A percentile compares a stretch with the other conserved stretches of the same genome.
phyloP scores from a whole-genome alignment of 2,797 vertebrate species.

The Lepilemur ruficaudatus region DNA sequence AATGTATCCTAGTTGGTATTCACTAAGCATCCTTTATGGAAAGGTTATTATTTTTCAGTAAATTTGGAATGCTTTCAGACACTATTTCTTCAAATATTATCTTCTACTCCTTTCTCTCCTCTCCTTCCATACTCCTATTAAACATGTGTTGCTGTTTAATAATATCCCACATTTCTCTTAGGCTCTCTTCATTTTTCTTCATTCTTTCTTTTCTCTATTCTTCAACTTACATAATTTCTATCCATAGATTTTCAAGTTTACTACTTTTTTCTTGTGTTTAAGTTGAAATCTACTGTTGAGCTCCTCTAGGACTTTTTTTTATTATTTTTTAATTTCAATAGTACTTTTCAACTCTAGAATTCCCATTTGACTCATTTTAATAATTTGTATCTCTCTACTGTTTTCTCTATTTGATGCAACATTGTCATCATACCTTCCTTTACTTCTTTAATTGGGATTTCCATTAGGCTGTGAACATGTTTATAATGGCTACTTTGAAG shows the following conservation, averaged over 20 bases:
- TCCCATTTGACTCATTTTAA: background rate
- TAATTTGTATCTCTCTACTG: background rate
- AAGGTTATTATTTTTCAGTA: background rate
- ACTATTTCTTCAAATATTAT: background rate
- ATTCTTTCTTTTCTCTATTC: background rate
- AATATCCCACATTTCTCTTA: background rate
- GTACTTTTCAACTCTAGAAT: background rate
- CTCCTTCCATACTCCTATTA: background rate
- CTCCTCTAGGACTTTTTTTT: background rate
- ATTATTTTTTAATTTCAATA: background rate
- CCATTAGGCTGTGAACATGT: background rate
- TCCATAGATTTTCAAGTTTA: background rate
- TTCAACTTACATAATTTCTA: background rate
- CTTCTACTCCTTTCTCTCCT: background rate
- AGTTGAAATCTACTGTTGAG: background rate
- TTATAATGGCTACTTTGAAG: background rate
- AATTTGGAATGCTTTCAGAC: background rate
- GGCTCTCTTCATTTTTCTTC: background rate
- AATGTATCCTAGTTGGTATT: background rate
- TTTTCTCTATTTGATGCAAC: background rate
- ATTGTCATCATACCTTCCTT: background rate
- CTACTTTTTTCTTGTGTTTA: background rate
- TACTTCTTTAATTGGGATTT: background rate
- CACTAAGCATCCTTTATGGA: background rate
- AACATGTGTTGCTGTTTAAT: background rate